phyloP scores from a whole-genome alignment of 2,797 vertebrate species.

The Anguilla marmorata region DNA sequence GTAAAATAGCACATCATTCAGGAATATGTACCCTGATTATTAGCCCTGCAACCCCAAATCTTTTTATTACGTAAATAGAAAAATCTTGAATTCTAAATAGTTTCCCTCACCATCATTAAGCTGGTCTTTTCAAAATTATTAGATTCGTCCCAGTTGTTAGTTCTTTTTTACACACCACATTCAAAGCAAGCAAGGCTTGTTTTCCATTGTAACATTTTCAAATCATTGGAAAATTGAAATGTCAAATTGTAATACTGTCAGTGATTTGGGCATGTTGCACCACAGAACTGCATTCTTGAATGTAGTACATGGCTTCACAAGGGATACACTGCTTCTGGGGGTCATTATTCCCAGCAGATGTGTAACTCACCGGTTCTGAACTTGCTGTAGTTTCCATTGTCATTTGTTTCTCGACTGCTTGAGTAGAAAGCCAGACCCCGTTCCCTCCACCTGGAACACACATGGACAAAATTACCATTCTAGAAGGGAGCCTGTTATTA shows the following conservation, averaged over 20 bases:
- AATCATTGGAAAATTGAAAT: not conserved
- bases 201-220: not conserved
- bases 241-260: not conserved
- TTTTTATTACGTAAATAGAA: not conserved
- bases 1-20: not conserved
- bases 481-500: not conserved
- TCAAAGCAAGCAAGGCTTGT: not conserved
- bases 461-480: conserved; percentile 20
- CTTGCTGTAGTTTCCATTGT: conserved; percentile 79
- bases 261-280: not conserved
- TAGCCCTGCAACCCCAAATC: not conserved
- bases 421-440: conserved; percentile 72
- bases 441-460: conserved; percentile 79
- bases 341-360: not conserved
- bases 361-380: conserved; percentile 78
- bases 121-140: not conserved
- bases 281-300: not conserved
- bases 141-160: not conserved
- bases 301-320: not conserved
- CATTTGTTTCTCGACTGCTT: conserved; percentile 61
- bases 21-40: not conserved
- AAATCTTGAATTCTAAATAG: not conserved
- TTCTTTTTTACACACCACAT: not conserved
- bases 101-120: not conserved
- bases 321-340: not conserved